phyloP scores from a whole-genome alignment of 2,888 invertebrate genomes.

The Uropetala carovei region DNA sequence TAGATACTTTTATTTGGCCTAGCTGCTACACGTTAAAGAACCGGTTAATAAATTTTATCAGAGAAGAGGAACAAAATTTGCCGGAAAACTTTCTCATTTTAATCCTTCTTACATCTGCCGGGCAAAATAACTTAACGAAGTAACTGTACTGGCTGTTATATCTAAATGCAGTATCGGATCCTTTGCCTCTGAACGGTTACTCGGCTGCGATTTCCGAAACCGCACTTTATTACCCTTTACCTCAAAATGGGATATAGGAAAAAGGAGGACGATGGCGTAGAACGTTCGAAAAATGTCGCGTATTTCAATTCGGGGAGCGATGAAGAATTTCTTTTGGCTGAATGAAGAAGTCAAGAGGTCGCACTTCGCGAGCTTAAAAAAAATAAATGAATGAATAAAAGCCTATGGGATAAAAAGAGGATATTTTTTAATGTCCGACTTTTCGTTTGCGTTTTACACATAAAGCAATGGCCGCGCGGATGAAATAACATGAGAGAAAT shows the following conservation, averaged over 20 bases:
- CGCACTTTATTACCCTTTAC: background rate
- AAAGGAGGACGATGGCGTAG: background rate
- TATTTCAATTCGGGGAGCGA: background rate
- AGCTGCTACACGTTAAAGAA: too few species aligned
- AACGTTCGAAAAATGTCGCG: background rate
- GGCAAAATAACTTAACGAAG: too few species aligned
- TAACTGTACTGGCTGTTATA: too few species aligned
- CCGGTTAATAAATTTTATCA: too few species aligned
- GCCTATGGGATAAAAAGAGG: background rate
- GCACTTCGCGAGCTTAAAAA: background rate
- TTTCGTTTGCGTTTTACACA: background rate
- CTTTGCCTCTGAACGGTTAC: too few species aligned
- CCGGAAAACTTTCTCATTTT: too few species aligned
- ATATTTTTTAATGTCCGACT: constrained; percentile 26
- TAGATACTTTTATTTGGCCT: too few species aligned
- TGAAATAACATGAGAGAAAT: background rate
- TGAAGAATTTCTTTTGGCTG: background rate
- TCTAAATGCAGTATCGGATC: too few species aligned
- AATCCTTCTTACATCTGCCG: too few species aligned
- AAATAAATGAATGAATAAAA: too few species aligned
- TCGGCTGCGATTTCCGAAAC: too few species aligned
- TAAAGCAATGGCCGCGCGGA: background rate
- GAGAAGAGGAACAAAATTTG: too few species aligned
- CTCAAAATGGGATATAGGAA: background rate
- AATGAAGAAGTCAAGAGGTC: background rate